Evolutionary conservation across 2,888 invertebrate genomes (phyloP).

Genomic region (Ochropleura plecta): DNA sequence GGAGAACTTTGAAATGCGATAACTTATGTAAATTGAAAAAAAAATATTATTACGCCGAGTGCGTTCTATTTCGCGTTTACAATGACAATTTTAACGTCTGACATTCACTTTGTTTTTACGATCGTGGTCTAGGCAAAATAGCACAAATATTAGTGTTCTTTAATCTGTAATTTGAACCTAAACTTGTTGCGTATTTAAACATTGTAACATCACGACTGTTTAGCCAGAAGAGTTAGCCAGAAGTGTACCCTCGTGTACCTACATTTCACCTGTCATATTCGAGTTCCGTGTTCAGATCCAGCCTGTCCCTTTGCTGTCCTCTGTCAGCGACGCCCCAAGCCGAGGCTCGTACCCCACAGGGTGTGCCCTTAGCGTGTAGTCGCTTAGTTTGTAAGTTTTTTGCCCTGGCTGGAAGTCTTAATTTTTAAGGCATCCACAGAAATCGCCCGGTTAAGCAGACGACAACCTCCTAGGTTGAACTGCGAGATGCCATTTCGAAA

Average conservation of each 20-base stretch:
- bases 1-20: not conserved
- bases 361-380: no score
- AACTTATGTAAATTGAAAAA: not conserved
- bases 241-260: not conserved
- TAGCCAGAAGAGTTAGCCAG: not conserved
- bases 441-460: no score
- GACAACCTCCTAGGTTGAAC: no score
- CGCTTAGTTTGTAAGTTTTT: no score
- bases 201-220: not conserved
- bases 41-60: not conserved
- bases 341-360: no score
- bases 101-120: not conserved
- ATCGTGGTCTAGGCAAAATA: not conserved
- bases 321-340: no score
- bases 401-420: no score
- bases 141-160: not conserved
- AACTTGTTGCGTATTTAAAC: not conserved
- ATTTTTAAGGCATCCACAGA: no score
- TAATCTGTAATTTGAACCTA: not conserved
- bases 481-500: no score
- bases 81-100: not conserved
- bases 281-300: no score
- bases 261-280: not conserved
- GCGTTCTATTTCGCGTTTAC: not conserved
- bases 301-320: no score